Conservation (phyloP, 2,113 vertebrate genomes). For the Chauna torquata region DNA sequence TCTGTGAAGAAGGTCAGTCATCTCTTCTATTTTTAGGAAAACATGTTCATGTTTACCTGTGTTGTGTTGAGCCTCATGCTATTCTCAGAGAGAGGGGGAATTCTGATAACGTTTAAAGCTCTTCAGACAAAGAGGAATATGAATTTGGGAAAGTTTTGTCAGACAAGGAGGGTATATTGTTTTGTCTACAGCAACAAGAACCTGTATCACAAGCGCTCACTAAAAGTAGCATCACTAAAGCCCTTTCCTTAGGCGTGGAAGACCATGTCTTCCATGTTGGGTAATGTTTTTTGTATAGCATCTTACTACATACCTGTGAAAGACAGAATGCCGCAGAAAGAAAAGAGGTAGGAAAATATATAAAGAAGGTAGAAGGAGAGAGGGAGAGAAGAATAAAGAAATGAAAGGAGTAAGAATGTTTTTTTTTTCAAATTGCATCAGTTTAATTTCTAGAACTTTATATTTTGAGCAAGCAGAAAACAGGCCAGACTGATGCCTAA, state of each 20-base stretch:
- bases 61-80: background rate
- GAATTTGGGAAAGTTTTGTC: background rate
- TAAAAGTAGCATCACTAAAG: background rate
- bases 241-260: background rate
- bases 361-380: background rate
- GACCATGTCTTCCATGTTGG: background rate
- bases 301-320: background rate
- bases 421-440: background rate
- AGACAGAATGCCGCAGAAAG: background rate
- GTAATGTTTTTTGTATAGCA: background rate
- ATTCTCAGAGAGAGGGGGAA: background rate
- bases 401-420: background rate
- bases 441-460: background rate
- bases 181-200: background rate
- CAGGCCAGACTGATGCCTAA: background rate
- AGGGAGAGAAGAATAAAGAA: background rate
- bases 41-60: background rate
- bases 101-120: background rate
- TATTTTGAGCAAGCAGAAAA: background rate
- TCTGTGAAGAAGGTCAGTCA: background rate
- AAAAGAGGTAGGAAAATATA: background rate
- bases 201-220: background rate
- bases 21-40: background rate
- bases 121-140: background rate
- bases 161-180: background rate